phyloP scores from a whole-genome alignment of 2,888 invertebrate species.

The Rapana venosa region DNA sequence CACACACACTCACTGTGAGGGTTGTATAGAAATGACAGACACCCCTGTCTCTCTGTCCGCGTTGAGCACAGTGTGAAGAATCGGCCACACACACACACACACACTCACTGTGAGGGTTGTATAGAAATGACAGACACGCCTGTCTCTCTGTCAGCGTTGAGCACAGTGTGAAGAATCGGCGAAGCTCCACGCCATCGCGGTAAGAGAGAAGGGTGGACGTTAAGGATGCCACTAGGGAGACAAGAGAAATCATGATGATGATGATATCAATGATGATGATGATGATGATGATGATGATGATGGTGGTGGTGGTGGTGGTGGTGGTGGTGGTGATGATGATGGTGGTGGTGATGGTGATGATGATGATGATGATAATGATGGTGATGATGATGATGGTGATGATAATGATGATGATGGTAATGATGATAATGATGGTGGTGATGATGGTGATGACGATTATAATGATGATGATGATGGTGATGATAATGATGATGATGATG shows the following conservation, averaged over 20 bases:
- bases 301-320: no score
- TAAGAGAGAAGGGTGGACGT: slow-evolving; percentile 94
- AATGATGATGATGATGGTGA: no score
- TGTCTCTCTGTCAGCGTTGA: slow-evolving; percentile 88
- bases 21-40: slow-evolving; percentile 89
- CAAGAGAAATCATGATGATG: not conserved
- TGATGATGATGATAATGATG: no score
- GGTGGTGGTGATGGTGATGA: no score
- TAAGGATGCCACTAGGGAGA: slow-evolving; percentile 90
- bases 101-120: slow-evolving; percentile 77
- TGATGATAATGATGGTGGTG: no score
- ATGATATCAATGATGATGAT: not conserved
- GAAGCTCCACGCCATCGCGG: slow-evolving; percentile 96
- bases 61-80: slow-evolving; percentile 89
- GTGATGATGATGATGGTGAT: no score
- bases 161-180: slow-evolving; percentile 90
- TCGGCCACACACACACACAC: slow-evolving; percentile 89
- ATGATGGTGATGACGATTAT: no score
- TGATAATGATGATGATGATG: not conserved
- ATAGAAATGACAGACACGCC: slow-evolving; percentile 94
- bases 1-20: slow-evolving; percentile 70
- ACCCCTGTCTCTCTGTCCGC: slow-evolving; percentile 90
- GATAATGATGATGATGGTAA: no score
- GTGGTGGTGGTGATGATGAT: no score
- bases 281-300: not conserved